Conservation (phyloP, 2,113 vertebrate species). For the Otolemur garnettii region DNA sequence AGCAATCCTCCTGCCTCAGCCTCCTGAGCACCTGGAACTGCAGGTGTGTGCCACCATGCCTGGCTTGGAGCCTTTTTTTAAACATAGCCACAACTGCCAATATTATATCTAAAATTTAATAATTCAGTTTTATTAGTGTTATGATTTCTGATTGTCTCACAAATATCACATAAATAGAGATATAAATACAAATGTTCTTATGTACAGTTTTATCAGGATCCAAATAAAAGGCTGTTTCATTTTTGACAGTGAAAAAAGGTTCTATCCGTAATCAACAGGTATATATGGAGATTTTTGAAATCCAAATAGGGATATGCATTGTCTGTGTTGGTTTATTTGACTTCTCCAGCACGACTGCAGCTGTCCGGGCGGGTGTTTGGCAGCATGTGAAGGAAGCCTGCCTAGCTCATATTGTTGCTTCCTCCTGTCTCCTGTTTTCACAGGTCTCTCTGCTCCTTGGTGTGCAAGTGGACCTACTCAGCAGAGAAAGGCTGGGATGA, state of each 20-base stretch:
- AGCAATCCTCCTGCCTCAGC: neutral
- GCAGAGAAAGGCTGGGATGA: constrained; percentile 95
- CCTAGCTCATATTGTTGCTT: neutral
- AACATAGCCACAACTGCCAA: neutral
- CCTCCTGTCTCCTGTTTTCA: neutral
- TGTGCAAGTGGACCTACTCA: constrained; percentile 97
- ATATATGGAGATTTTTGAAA: neutral
- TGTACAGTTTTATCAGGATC: neutral
- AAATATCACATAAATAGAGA: neutral
- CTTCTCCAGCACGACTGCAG: neutral
- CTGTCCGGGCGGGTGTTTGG: neutral
- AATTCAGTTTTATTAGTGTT: neutral
- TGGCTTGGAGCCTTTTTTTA: no score
- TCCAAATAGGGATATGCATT: neutral
- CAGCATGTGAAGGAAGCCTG: neutral
- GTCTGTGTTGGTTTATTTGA: neutral
- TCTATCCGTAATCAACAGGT: neutral
- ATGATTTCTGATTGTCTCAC: neutral
- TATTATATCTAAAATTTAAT: neutral
- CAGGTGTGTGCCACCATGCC: neutral
- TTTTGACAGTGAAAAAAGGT: neutral
- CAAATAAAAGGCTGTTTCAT: neutral
- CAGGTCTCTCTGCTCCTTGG: constrained; percentile 96
- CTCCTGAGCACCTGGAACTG: neutral
- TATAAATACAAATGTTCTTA: neutral